Evolutionary conservation across 2,888 invertebrate genomes (phyloP).

Genomic region (Strigamia maritima): DNA sequence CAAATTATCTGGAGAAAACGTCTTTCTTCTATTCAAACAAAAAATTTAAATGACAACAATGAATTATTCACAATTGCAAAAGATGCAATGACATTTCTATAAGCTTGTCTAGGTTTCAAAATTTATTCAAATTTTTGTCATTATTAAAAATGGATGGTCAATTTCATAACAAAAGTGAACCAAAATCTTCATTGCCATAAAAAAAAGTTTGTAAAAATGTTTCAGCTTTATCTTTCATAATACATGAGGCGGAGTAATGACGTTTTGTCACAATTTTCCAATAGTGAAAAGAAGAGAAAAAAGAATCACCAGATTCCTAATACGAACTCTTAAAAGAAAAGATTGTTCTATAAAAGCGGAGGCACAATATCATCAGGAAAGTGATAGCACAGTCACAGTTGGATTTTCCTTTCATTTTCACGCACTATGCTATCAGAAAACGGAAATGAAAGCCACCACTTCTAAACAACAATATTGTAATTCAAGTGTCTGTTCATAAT

Average conservation of each 20-base stretch:
- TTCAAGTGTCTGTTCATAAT: neutral
- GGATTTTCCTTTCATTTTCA: slow-evolving; percentile 6
- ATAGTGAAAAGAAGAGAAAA: neutral
- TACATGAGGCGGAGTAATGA: neutral
- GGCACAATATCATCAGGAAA: neutral
- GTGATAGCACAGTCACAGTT: slow-evolving; percentile 7
- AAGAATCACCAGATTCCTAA: neutral
- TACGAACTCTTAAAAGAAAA: neutral
- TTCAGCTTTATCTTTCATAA: neutral
- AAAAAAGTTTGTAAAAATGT: neutral
- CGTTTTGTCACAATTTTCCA: neutral
- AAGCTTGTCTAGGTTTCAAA: too few relatives aligned
- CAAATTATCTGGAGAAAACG: too few relatives aligned
- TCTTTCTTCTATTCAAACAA: too few relatives aligned
- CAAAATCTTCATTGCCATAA: neutral
- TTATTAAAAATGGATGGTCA: too few relatives aligned
- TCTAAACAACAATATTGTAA: neutral
- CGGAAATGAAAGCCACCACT: slow-evolving; percentile 11
- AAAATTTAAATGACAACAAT: too few relatives aligned
- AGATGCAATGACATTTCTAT: too few relatives aligned
- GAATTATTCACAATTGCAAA: too few relatives aligned
- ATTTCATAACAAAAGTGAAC: too few relatives aligned
- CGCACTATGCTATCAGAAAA: neutral
- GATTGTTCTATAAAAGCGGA: neutral
- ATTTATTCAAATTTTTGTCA: too few relatives aligned